These are phyloP conservation scores for Percina caprodes DNA, from an alignment of 2,113 vertebrate species.

Conservation along the genomic window DNA sequence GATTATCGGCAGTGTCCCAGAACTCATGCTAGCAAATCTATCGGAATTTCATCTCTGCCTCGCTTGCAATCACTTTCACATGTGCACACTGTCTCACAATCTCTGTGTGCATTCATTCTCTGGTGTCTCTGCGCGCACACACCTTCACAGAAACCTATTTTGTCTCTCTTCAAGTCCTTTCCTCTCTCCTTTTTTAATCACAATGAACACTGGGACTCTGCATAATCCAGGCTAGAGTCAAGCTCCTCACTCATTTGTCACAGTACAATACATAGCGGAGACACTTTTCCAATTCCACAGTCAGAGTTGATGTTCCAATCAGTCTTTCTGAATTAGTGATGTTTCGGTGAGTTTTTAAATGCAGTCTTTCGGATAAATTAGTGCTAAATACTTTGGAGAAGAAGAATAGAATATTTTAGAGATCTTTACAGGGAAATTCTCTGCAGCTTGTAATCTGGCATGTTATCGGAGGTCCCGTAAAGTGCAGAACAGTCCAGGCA, in stretches of 20 bases:
- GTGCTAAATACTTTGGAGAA: conserved; percentile 17
- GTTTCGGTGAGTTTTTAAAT: conserved; percentile 23
- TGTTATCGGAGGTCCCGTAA: conserved; percentile 15
- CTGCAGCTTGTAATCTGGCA: background rate
- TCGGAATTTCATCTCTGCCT: conserved; percentile 69
- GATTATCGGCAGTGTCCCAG: conserved; percentile 70
- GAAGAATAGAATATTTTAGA: background rate
- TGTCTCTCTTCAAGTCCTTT: conserved; percentile 29
- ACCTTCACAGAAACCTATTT: conserved; percentile 27
- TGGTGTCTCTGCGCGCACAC: background rate
- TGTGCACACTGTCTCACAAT: conserved; percentile 28
- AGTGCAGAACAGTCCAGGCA: conserved; percentile 31
- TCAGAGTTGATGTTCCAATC: background rate
- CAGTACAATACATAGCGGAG: conserved; percentile 26
- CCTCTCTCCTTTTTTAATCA: conserved; percentile 58
- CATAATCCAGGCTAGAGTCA: conserved; percentile 38
- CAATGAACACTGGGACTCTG: conserved; percentile 26
- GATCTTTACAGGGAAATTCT: background rate
- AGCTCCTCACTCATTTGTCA: conserved; percentile 21
- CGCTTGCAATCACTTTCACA: conserved; percentile 49
- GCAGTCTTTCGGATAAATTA: background rate
- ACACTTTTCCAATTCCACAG: conserved; percentile 12
- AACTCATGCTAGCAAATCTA: conserved; percentile 60
- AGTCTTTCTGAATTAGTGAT: background rate
- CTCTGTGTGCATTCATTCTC: conserved; percentile 4